Evolutionary conservation across 2,888 invertebrate species (phyloP).

Genomic region (Macropis europaea): DNA sequence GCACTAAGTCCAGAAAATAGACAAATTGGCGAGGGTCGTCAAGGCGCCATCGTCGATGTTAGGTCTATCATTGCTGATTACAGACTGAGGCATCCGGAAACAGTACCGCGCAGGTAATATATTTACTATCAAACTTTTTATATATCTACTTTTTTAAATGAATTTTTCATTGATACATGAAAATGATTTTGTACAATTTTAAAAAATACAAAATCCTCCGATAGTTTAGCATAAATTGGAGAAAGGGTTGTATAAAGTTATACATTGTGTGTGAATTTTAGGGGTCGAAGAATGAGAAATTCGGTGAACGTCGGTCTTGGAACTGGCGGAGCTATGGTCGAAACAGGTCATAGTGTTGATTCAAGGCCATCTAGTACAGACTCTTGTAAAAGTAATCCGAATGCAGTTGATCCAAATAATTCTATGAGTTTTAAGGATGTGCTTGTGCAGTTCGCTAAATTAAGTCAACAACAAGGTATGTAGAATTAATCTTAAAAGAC

Average conservation of each 20-base stretch:
- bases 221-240: neutral
- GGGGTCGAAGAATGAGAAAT: slow-evolving; percentile 77
- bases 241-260: neutral
- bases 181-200: too few species aligned
- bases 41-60: slow-evolving; percentile 90
- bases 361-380: slow-evolving; percentile 82
- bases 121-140: too few species aligned
- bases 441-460: slow-evolving; percentile 87
- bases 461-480: slow-evolving; percentile 80
- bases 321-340: slow-evolving; percentile 77
- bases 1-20: slow-evolving; percentile 81
- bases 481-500: slow-evolving; percentile 28
- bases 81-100: slow-evolving; percentile 88
- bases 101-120: slow-evolving; percentile 83
- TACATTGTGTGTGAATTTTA: slow-evolving; percentile 46
- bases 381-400: slow-evolving; percentile 81
- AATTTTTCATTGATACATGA: too few species aligned
- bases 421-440: slow-evolving; percentile 87
- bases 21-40: slow-evolving; percentile 85
- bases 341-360: slow-evolving; percentile 75
- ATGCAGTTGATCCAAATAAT: slow-evolving; percentile 75
- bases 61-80: slow-evolving; percentile 91
- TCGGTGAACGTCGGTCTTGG: slow-evolving; percentile 77
- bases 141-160: too few species aligned
- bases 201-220: too few species aligned